phyloP scores from a whole-genome alignment of 37 sponge, comb jelly and placozoan genomes.

The Cliona cf. orientalis region DNA sequence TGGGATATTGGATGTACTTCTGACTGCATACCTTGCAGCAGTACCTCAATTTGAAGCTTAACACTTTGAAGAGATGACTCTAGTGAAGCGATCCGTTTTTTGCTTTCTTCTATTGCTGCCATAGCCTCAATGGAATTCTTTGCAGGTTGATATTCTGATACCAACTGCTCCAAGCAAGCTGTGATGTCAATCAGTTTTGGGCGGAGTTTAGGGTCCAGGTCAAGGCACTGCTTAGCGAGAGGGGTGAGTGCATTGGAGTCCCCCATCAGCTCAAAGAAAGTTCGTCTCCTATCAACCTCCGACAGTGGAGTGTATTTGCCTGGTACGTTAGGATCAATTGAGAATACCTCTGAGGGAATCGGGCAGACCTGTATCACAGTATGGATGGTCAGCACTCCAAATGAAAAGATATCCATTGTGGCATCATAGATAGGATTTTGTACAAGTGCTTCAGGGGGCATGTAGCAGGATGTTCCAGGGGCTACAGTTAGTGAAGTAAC shows the following conservation, averaged over 20 bases:
- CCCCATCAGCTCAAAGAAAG: slow-evolving; percentile 13
- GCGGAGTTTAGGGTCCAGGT: slow-evolving; percentile 3
- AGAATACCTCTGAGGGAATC: not conserved
- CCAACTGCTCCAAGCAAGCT: not conserved
- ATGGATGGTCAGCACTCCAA: slow-evolving; percentile 40
- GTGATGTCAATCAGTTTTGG: not conserved
- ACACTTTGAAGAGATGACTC: not conserved
- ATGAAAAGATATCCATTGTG: slow-evolving; percentile 43
- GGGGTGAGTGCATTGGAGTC: not conserved
- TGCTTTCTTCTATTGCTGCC: not conserved
- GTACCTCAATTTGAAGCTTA: no score
- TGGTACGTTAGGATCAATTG: slow-evolving; percentile 7
- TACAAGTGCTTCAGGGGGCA: slow-evolving; percentile 36
- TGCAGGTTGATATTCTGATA: not conserved
- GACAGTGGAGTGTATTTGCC: not conserved
- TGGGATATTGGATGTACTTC: no score
- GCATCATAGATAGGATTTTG: slow-evolving; percentile 9
- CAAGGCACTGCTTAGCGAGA: slow-evolving; percentile 15
- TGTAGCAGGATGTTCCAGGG: slow-evolving; percentile 27
- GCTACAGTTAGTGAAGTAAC: not conserved
- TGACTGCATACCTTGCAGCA: no score
- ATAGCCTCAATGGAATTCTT: not conserved
- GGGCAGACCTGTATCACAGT: slow-evolving; percentile 16
- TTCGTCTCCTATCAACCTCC: slow-evolving; percentile 15
- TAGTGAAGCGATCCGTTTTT: not conserved